Evolutionary conservation across 2,888 invertebrate species (phyloP), one percentile per base, ranked within the genome.

Genomic region (Syritta pipiens): DNA sequence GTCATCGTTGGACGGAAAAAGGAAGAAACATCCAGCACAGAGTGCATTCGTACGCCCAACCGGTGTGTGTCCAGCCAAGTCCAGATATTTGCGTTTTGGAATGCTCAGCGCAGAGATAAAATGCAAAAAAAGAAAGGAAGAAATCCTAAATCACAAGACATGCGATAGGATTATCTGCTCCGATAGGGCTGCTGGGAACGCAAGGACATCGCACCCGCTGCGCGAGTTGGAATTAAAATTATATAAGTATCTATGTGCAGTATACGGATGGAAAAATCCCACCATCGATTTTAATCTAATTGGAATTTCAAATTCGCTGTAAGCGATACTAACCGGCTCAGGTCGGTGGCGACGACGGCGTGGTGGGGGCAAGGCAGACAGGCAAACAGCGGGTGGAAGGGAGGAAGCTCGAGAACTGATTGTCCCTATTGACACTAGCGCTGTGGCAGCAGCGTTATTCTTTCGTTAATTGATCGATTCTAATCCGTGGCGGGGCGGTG

Each of bases 221-320:
- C 32, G 55, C 69, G 35, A 59, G 5, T 17, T 53, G n/a, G 59
- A 77, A 77, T 65, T 72, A 77, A 59, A 65, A 71, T 55, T 72
- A 60, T 60, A 60, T 32, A 77, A 60, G 40, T 71, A 65, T 71
- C 76, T 65, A 59, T 71, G 71, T 26, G 53, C 62, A 28, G 44
- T 20, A 9, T 17, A 24, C n/a, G n/a, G 44, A 69, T 57, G 48
- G 42, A 67, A 59, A 37, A 71, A 65, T 77, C 77, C 71, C 19
- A 40, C 48, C 71, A 77, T 77, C 72, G 77, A 72, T 77, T 77
- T 72, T 72, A 77, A 77, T 77, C 77, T 77, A 77, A 77, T 77
- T 77, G 77, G 77, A 77, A 77, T 77, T 77, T 77, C 65, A 77
- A 77, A 77, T 77, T 77, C 42, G 65, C 51, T 77, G 77, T 72